These are phyloP conservation scores for Deroplatys truncata DNA, from an alignment of 2,888 invertebrate species.

Conservation along the genomic window DNA sequence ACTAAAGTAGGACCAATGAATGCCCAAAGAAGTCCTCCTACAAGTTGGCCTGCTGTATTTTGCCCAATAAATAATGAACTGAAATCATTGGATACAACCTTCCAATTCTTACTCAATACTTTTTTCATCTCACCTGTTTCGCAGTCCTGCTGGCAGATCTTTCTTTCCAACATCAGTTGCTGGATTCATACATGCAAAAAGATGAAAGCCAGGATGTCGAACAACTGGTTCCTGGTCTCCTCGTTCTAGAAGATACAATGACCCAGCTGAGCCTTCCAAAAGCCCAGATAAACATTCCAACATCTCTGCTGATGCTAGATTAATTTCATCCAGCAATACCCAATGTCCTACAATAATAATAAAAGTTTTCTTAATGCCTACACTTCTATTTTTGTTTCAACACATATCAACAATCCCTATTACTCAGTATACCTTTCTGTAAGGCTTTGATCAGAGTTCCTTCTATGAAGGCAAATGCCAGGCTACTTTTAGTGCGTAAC, in stretches of 20 bases:
- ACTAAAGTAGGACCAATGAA: too few relatives aligned
- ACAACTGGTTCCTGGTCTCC: slow-evolving; percentile 82
- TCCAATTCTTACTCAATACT: too few relatives aligned
- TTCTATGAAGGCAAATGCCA: slow-evolving; percentile 89
- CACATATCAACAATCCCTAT: neutral
- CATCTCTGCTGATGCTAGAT: slow-evolving; percentile 94
- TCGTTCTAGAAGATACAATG: slow-evolving; percentile 79
- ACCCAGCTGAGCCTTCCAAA: slow-evolving; percentile 76
- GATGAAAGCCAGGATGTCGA: slow-evolving; percentile 80
- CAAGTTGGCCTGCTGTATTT: too few relatives aligned
- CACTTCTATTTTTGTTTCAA: neutral
- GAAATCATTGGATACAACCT: too few relatives aligned
- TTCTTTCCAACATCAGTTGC: slow-evolving; percentile 98
- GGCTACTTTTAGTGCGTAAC: slow-evolving; percentile 63
- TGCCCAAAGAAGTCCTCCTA: too few relatives aligned
- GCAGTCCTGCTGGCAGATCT: slow-evolving; percentile 85
- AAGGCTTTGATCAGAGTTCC: slow-evolving; percentile 91
- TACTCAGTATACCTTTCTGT: slow-evolving; percentile 51
- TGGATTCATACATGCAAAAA: slow-evolving; percentile 99
- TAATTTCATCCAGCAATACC: slow-evolving; percentile 97
- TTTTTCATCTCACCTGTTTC: slow-evolving; percentile 61
- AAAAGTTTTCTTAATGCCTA: neutral
- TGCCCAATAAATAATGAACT: too few relatives aligned
- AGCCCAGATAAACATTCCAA: slow-evolving; percentile 90
- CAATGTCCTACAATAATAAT: slow-evolving; percentile 65